Base-by-base conservation (phyloP, 2,113 vertebrate species). In the Piaya cayana region DNA sequence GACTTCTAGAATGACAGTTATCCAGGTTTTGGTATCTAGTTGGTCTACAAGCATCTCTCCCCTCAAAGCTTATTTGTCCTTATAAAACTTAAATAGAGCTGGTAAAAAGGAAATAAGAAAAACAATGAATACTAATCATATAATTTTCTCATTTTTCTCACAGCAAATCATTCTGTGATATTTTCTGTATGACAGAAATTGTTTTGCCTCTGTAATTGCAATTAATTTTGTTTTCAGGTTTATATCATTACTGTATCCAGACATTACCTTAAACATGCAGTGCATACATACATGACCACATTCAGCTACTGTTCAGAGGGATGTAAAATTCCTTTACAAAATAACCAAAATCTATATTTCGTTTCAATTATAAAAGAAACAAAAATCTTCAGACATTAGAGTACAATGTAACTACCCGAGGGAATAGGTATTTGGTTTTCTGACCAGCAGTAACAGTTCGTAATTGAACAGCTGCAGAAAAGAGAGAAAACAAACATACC, bases 391-490 rank as follows among this genome's bases (percentile, higher is more conserved):
- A 74, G 90, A 92, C 36, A 59, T 0, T 71, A 52, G 52, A 94
- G 43, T 60, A 83, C 76, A 59, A 56, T 16, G 20, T 12, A 78
- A 42, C 55, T 53, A 52, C 88, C 72, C 72, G 39, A 65, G 92
- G 93, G 95, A 97, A 88, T 8, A 97, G 50, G 63, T 78, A 88
- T 47, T 94, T 92, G 68, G 86, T 60, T 94, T 92, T 94, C 82
- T 86, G 83, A 95, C 92, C 95, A 94, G 72, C 90, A 88, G 56
- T 86, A 95, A 78, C 39, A 55, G 68, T 86, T 74, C 0, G 30
- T 88, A 96, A 92, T 89, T 92, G 93, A 94, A 96, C 81, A 93
- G 92, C 95, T 96, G 92, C 75, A 91, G 86, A 92, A 91, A 84
- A 86, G 50, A 90, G 59, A 59, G 64, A 88, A 89, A 97, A 91